Evolutionary conservation across 2,797 vertebrate species (phyloP), one percentile per base, ranked within the genome.

Genomic region (Syndactyla subalaris): DNA sequence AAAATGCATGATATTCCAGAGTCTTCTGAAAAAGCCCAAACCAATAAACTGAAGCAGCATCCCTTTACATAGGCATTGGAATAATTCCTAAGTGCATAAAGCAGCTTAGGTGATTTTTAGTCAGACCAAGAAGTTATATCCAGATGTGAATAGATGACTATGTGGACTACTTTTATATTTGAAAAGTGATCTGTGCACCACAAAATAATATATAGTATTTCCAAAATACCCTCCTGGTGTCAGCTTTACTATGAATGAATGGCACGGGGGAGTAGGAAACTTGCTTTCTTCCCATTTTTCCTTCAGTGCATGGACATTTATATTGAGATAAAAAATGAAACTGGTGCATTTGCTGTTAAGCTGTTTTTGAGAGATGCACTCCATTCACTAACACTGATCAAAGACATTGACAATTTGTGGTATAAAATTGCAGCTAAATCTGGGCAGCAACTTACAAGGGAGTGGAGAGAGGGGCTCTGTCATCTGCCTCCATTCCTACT

Each of bases 91-190:
- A 89, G 13, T 77, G 30, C 67, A 54, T 80, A 74, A 85, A 77
- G 72, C 89, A 80, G 46, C 36, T 75, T 59, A 85, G 84, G 58
- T 72, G 61, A 83, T 84, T 96, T 83, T 94, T 30, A 85, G 49
- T 87, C 52, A 58, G n/a, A 93, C 41, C 14, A 38, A 89, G 63
- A 85, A 74, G 22, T 72, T 83, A 55, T 34, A 91, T 70, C 65
- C 68, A 94, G 65, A 92, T 85, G 57, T 68, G 72, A 88, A 83
- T 45, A 91, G 83, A 85, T 66, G 20, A 54, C 7, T 74, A 34
- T 20, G 17, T 55, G n/a, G 3, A 41, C 46, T 91, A 10, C 45
- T 78, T 72, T 93, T 92, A 43, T 89, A 6, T 87, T 85, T 89
- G 68, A 91, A 95, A 95, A 85, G 63, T 74, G 1, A 65, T 82